Base-by-base conservation (phyloP, 2,113 vertebrate genomes). In the Brachyhypopomus occidentalis region DNA sequence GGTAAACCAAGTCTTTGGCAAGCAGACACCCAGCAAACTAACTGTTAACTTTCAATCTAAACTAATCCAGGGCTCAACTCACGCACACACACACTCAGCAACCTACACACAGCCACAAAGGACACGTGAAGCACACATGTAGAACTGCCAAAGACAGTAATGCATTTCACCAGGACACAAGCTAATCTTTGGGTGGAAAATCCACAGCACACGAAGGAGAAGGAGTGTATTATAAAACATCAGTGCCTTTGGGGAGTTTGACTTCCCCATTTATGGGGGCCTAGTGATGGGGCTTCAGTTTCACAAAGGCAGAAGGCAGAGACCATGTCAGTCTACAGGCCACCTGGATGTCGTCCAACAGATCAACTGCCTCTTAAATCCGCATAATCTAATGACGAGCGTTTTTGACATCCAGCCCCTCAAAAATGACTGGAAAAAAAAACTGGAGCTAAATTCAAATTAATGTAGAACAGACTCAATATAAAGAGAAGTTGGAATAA, bases 101-200 rank as follows among this genome's bases (percentile, higher is more conserved):
- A 70, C 11, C 17, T 36, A 22, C 27, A 62, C 16, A 56, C 38
- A 71, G 59, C n/a, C 55, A 63, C 16, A 55, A 5, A 34, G 19
- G 25, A 71, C 20, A 30, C 23, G 30, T 67, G 62, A 25, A 12
- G n/a, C 19, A 25, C 4, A 79, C 36, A 48, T 12, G 48, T n/a
- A 60, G 9, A 19, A 20, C 64, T 59, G 66, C 77, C 64, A 78
- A 78, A 66, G 8, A 64, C n/a, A 7, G 3, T 52, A 17, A 27
- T n/a, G 36, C 67, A 64, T 23, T 14, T 63, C 23, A 64, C 52
- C 23, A 58, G 12, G 3, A 34, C 52, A 70, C 66, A 36, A 20
- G 27, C 16, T 70, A 22, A 70, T 20, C 36, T 27, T 41, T 22
- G 6, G 66, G 8, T 9, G n/a, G 48, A 76, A 45, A 76, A 76